Base-by-base conservation (phyloP, 2,888 invertebrate genomes). In the Merodon equestris region DNA sequence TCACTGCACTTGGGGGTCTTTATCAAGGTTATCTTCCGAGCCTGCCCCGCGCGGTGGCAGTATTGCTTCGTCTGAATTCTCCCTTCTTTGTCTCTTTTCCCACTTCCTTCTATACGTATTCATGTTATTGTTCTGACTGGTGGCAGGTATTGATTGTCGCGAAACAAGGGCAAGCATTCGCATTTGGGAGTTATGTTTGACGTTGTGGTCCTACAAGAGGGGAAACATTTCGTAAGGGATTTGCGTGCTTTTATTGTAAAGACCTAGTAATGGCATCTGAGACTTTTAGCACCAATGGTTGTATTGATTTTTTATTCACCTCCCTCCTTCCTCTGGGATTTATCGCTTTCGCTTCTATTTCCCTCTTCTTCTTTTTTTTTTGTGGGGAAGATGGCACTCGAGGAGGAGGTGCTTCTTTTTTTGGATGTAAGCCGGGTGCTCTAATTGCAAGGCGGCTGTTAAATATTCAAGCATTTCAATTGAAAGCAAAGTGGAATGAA, bases 1-100 rank as follows among this genome's bases (percentile, higher is more conserved):
- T 38, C 45, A 50, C 54, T 73, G 77, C 77, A 77, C 67, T 77
- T 72, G 72, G 61, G 40, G 60, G 72, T 68, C 76, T 67, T 67
- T 77, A 61, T 67, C 72, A 77, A 67, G 72, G 72, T 61, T 58
- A 18, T 18, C 12, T 45, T 3, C 10, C n/a, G 12, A 40, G 40
- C 47, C 53, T n/a, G n/a, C n/a, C n/a, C n/a, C n/a, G n/a, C n/a
- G n/a, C n/a, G n/a, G 14, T 38, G 38, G 27, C 34, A 42, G 17
- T 18, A 13, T 48, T 54, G 38, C 66, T 61, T 48, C 9, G 40
- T n/a, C 40, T 9, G 18, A 67, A 34, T 42, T 13, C 40, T 53
- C 13, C 27, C n/a, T 12, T 40, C n/a, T 10, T 10, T 38, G 36
- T 15, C 56, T 42, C 42, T 48, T 76, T 58, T 19, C 10, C 40